Evolutionary conservation across 2,888 invertebrate species (phyloP).

Genomic region (Electrophaes corylata): DNA sequence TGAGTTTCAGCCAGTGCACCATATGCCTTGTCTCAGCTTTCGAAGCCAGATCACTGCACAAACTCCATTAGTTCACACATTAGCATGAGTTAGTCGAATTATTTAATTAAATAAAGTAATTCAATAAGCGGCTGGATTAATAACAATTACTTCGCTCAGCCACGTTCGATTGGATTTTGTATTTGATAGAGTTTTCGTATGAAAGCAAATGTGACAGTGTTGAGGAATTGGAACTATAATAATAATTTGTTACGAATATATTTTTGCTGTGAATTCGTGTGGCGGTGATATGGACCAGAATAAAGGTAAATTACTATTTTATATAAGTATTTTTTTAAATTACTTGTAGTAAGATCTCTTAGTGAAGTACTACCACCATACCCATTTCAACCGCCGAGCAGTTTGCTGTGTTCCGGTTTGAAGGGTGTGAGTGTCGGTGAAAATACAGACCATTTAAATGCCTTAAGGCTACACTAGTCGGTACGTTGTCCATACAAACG

Average conservation of each 20-base stretch:
- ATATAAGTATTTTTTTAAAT: not conserved
- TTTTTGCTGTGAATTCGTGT: constrained; percentile 36
- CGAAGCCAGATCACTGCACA: constrained; percentile 77
- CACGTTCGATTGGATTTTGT: constrained; percentile 55
- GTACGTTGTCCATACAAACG: too few species aligned
- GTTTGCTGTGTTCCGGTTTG: too few species aligned
- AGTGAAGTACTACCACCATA: too few species aligned
- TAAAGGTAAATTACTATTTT: constrained; percentile 61
- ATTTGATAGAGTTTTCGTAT: constrained; percentile 50
- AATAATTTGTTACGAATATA: constrained; percentile 35
- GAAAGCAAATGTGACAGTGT: constrained; percentile 66
- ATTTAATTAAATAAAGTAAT: constrained; percentile 83
- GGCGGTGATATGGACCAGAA: constrained; percentile 63
- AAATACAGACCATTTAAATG: too few species aligned
- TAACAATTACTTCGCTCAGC: constrained; percentile 69
- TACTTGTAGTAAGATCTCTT: too few species aligned
- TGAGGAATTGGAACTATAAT: constrained; percentile 35
- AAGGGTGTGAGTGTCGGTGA: too few species aligned
- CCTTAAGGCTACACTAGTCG: too few species aligned
- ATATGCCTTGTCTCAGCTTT: constrained; percentile 62
- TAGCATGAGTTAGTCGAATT: constrained; percentile 81
- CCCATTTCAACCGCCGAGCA: too few species aligned
- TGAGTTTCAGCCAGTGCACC: constrained; percentile 63
- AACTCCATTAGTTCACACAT: constrained; percentile 83
- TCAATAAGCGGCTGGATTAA: constrained; percentile 80